Evolutionary conservation across 1,140 invertebrate species (phyloP).

Genomic region (Saccostrea glomerata): DNA sequence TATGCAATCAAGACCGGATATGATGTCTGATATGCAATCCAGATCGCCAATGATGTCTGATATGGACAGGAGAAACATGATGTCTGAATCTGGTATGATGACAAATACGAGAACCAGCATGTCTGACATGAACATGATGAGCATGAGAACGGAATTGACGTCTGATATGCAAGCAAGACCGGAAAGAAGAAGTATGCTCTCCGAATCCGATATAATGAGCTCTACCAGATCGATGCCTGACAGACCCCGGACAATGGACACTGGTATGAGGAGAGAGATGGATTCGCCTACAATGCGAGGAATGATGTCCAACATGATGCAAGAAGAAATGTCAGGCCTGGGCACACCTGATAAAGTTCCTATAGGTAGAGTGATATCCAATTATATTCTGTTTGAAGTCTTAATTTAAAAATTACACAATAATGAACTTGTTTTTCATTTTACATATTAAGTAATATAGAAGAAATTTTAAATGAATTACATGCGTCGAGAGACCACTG

Average conservation of each 20-base stretch:
- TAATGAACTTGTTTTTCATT: too few relatives aligned
- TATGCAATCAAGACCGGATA: neutral
- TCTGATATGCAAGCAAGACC: neutral
- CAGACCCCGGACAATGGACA: neutral
- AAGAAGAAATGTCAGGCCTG: neutral
- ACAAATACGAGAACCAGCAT: neutral
- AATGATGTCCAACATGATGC: neutral
- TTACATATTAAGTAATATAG: too few relatives aligned
- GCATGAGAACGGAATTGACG: neutral
- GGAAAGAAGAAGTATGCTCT: neutral
- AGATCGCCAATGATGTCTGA: neutral
- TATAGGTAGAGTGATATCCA: neutral
- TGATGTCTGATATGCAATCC: neutral
- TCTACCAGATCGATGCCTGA: neutral
- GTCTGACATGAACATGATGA: neutral
- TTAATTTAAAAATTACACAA: too few relatives aligned
- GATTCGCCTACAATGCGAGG: neutral
- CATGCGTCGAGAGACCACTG: too few relatives aligned
- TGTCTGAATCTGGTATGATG: neutral
- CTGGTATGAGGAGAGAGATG: neutral
- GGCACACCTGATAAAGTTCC: neutral
- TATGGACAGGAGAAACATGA: neutral
- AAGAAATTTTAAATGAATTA: too few relatives aligned
- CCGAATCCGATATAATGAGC: neutral
- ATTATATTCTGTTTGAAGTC: too few relatives aligned